Evolutionary conservation across 2,888 invertebrate genomes (phyloP).

Genomic region (Dastarcus helophoroides): DNA sequence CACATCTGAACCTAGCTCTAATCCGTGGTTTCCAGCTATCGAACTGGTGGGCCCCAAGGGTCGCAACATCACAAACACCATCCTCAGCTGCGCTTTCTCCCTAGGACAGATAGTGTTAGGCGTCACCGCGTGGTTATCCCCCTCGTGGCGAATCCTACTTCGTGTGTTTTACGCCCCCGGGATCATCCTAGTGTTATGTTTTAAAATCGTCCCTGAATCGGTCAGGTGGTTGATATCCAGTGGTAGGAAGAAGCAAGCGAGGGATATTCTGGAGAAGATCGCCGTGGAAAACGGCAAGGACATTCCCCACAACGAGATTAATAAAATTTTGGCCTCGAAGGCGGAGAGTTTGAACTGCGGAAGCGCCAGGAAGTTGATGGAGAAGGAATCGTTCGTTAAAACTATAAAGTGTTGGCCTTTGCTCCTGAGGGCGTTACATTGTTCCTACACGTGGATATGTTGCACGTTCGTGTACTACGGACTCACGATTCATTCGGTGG

Average conservation of each 20-base stretch:
- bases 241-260: conserved; percentile 43
- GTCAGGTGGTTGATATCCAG: conserved; percentile 60
- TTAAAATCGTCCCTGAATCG: conserved; percentile 56
- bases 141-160: conserved; percentile 54
- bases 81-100: conserved; percentile 55
- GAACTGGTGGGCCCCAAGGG: conserved; percentile 60
- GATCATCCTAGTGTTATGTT: conserved; percentile 52
- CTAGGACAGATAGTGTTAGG: conserved; percentile 53
- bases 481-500: conserved; percentile 61
- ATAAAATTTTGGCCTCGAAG: conserved; percentile 33
- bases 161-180: conserved; percentile 52
- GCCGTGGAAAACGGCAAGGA: conserved; percentile 48
- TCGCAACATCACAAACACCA: conserved; percentile 55
- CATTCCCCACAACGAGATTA: conserved; percentile 42
- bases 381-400: conserved; percentile 26
- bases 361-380: conserved; percentile 4
- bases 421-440: conserved; percentile 44
- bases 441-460: conserved; percentile 65
- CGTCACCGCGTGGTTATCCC: conserved; percentile 48
- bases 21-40: conserved; percentile 45
- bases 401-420: conserved; percentile 43
- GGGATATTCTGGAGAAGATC: conserved; percentile 46
- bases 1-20: background rate
- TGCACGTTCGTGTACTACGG: conserved; percentile 69
- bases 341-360: too few relatives aligned